Evolutionary conservation across 2,797 vertebrate species (phyloP), one percentile per base, ranked within the genome.

Genomic region (Alauda arvensis): DNA sequence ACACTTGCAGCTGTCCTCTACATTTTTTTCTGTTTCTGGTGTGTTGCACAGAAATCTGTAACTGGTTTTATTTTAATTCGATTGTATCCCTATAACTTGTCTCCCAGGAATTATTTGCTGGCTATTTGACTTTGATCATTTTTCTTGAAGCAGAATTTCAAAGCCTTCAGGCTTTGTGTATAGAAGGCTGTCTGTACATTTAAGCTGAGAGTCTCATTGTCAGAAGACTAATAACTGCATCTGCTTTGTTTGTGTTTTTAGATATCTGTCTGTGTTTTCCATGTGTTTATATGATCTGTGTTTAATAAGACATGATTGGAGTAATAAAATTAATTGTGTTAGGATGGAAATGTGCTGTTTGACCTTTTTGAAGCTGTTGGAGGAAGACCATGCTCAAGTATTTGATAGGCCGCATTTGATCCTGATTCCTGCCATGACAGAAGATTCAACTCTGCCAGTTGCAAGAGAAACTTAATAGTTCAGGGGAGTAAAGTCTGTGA

Each of bases 171-270:
- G 40, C 51, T 87, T 61, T 60, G 26, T 65, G 20, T 65, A 40
- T 23, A 33, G 42, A 48, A 86, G 60, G 59, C 53, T 46, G 52
- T 21, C 75, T 9, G 4, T 68, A 23, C 21, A 13, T 77, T 74
- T 81, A 75, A 72, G 19, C 8, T 7, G 43, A 77, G 70, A 4
- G 33, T 68, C 34, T 83, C n/a, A 18, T 72, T 78, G 49, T 67
- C 53, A 75, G 55, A 46, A 26, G 51, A 43, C n/a, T 52, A 56
- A 71, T 57, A 83, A 51, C 43, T 45, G 68, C n/a, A 63, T 68
- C 65, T 91, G 40, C 37, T 68, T 83, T 85, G 65, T 80, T 88
- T 83, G 11, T 89, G 28, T 70, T 78, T 85, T 91, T 57, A 77
- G 62, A 9, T 72, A 49, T 29, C 61, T 85, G 26, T 46, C 43